A percentile compares a stretch with the other conserved stretches of the same genome.
Conservation (phyloP, 2,113 vertebrate species). For the Peromyscus polionotus region DNA sequence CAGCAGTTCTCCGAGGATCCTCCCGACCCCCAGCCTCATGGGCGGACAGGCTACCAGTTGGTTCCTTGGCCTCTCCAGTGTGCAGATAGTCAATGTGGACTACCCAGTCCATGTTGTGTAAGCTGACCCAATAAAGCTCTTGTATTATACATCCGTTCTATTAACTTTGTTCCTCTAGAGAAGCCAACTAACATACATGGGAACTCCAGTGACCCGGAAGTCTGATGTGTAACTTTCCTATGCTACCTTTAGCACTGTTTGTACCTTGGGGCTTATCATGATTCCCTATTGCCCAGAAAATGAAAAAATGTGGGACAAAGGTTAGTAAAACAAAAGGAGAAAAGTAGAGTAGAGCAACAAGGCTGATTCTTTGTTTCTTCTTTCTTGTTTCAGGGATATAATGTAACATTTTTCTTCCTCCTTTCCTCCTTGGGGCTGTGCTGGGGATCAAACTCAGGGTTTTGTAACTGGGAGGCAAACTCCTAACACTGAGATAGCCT, state of each 20-base stretch:
- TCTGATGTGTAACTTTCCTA: background rate
- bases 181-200: background rate
- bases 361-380: constrained; percentile 22
- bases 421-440: too few species aligned
- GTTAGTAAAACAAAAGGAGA: background rate
- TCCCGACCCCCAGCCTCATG: background rate
- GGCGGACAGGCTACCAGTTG: background rate
- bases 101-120: background rate
- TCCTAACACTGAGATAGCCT: background rate
- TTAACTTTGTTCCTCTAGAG: background rate
- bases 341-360: background rate
- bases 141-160: background rate
- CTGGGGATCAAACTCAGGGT: background rate
- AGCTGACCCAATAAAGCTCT: too few species aligned
- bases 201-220: background rate
- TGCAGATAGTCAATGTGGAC: background rate
- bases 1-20: background rate
- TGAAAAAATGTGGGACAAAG: background rate
- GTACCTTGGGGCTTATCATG: background rate
- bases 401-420: background rate
- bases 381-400: background rate
- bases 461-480: background rate
- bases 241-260: background rate
- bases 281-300: background rate
- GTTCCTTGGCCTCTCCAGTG: background rate